phyloP scores from a whole-genome alignment of 2,888 invertebrate species.

The Leptogaster cylindrica region DNA sequence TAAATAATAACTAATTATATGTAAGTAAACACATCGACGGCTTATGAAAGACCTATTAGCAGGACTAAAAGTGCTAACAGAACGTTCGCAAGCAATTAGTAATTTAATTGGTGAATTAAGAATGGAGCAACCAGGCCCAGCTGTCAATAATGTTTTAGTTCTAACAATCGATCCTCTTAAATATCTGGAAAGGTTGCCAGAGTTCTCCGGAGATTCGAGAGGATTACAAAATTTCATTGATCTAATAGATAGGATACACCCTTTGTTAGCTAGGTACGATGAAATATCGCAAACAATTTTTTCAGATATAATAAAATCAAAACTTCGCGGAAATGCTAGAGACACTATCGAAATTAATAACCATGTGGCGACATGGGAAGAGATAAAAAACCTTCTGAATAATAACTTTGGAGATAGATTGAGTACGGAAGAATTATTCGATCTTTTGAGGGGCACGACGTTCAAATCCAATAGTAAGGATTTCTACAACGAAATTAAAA shows the following conservation, averaged over 20 bases:
- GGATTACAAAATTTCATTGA: constrained; percentile 17
- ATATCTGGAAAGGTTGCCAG: constrained; percentile 5
- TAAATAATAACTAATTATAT: too few relatives aligned
- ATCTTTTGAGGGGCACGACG: background rate
- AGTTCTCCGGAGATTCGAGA: constrained; percentile 13
- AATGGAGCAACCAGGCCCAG: background rate
- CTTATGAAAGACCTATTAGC: background rate
- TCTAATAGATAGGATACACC: constrained; percentile 31
- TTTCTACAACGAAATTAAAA: constrained; percentile 37
- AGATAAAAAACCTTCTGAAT: background rate
- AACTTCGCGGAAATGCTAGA: background rate
- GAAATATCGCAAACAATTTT: background rate
- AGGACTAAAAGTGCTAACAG: background rate
- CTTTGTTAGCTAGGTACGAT: constrained; percentile 25
- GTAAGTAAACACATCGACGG: too few relatives aligned
- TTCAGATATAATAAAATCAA: constrained; percentile 19
- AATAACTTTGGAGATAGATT: constrained; percentile 12
- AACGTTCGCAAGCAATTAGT: background rate
- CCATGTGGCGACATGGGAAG: background rate
- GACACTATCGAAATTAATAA: constrained; percentile 25
- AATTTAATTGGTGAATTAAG: background rate
- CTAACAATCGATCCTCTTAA: constrained; percentile 8
- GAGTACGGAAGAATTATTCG: background rate
- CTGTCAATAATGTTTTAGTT: background rate
- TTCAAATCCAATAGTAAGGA: constrained; percentile 7